Percentiles rank a stretch among this genome's conserved stretches.
phyloP scores from a whole-genome alignment of 2,888 invertebrate species.

The Helicoverpa assulta region DNA sequence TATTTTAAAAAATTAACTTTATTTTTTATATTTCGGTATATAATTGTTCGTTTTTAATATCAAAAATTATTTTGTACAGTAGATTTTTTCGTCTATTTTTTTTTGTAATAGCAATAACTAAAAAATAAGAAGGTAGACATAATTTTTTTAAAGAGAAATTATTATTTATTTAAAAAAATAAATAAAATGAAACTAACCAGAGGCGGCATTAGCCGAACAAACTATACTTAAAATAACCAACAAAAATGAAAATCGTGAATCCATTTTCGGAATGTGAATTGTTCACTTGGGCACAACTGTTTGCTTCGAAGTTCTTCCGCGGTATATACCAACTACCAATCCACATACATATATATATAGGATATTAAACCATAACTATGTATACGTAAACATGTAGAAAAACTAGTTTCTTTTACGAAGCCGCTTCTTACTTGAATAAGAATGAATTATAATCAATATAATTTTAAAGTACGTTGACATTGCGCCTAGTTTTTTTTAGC shows the following conservation, averaged over 20 bases:
- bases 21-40: too few relatives aligned
- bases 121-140: neutral
- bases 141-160: neutral
- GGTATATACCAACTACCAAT: constrained; percentile 27
- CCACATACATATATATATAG: constrained; percentile 51
- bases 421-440: constrained; percentile 32
- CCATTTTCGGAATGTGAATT: constrained; percentile 43
- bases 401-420: constrained; percentile 52
- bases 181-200: constrained; percentile 34
- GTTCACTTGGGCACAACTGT: constrained; percentile 51
- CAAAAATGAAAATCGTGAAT: constrained; percentile 29
- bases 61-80: too few relatives aligned
- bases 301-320: constrained; percentile 21
- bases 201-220: constrained; percentile 36
- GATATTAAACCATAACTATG: constrained; percentile 31
- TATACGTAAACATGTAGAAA: constrained; percentile 36
- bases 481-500: constrained; percentile 27
- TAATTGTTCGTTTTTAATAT: too few relatives aligned
- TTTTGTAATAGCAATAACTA: too few relatives aligned
- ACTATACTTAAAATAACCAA: constrained; percentile 34
- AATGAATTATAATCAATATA: constrained; percentile 36
- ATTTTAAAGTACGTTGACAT: constrained; percentile 50
- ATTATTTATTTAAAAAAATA: neutral
- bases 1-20: neutral
- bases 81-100: too few relatives aligned